Conservation (phyloP, 2,113 vertebrate genomes). For the Holacanthus passer region DNA sequence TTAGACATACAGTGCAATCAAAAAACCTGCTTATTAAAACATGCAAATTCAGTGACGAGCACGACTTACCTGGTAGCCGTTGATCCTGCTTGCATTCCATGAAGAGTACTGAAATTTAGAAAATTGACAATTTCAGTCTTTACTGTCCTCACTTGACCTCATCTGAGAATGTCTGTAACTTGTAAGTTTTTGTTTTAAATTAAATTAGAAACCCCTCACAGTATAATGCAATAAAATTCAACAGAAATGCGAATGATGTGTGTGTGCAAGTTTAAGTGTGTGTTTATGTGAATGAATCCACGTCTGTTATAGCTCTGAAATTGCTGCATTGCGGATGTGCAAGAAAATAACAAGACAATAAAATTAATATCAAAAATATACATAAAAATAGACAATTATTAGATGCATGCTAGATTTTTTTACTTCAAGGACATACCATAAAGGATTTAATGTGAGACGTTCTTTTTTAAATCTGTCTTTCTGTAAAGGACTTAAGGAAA, state of each 20-base stretch:
- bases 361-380: no score
- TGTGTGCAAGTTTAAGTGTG: background rate
- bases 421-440: no score
- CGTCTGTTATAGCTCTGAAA: background rate
- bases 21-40: background rate
- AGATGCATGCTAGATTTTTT: no score
- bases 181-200: background rate
- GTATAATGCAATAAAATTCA: background rate
- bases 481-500: background rate
- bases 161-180: background rate
- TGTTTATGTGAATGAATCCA: background rate
- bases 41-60: background rate
- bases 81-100: slow-evolving; percentile 2
- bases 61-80: slow-evolving; percentile 46
- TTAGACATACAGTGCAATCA: background rate
- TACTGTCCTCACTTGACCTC: background rate
- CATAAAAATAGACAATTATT: no score
- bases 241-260: background rate
- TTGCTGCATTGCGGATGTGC: no score
- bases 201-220: background rate
- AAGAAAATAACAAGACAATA: no score
- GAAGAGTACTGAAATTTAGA: slow-evolving; percentile 43
- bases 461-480: background rate
- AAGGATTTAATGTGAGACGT: no score
- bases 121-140: background rate